A percentile compares a stretch with the other conserved stretches of the same genome.
Conservation (phyloP, 1,140 invertebrate species). For the Bacillus rossius region DNA sequence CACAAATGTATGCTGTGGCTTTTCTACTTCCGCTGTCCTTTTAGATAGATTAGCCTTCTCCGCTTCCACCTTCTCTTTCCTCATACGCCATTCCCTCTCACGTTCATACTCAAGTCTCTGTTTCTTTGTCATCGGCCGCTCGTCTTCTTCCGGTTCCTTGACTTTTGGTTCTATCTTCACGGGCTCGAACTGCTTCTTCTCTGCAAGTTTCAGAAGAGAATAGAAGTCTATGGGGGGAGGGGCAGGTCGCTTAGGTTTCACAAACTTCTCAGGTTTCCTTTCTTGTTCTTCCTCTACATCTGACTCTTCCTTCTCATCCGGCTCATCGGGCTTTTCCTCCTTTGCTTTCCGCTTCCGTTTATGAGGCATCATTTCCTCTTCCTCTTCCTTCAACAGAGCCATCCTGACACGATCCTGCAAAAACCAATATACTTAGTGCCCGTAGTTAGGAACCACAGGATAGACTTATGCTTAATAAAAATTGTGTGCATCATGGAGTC, state of each 20-base stretch:
- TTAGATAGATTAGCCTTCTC: too few species aligned
- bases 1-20: too few species aligned
- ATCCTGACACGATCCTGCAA: slow-evolving; percentile 60
- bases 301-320: slow-evolving; percentile 27
- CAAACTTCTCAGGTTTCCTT: slow-evolving; percentile 42
- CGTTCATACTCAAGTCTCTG: slow-evolving; percentile 66
- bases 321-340: slow-evolving; percentile 22
- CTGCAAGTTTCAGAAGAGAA: slow-evolving; percentile 69
- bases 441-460: too few species aligned
- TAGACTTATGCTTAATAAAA: too few species aligned
- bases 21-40: too few species aligned
- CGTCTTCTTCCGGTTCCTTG: slow-evolving; percentile 51
- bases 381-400: slow-evolving; percentile 62
- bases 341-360: slow-evolving; percentile 56
- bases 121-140: slow-evolving; percentile 70
- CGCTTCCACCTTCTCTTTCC: slow-evolving; percentile 2
- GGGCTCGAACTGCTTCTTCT: slow-evolving; percentile 77
- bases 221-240: slow-evolving; percentile 70
- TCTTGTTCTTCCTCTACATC: slow-evolving; percentile 40
- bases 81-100: slow-evolving; percentile 44
- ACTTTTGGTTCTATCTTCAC: slow-evolving; percentile 53
- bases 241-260: slow-evolving; percentile 50
- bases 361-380: slow-evolving; percentile 62
- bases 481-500: too few species aligned
- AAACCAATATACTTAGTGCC: too few species aligned